Evolutionary conservation across 92 coral and sea anemone species (phyloP).

Genomic region (Actinostola sp.): DNA sequence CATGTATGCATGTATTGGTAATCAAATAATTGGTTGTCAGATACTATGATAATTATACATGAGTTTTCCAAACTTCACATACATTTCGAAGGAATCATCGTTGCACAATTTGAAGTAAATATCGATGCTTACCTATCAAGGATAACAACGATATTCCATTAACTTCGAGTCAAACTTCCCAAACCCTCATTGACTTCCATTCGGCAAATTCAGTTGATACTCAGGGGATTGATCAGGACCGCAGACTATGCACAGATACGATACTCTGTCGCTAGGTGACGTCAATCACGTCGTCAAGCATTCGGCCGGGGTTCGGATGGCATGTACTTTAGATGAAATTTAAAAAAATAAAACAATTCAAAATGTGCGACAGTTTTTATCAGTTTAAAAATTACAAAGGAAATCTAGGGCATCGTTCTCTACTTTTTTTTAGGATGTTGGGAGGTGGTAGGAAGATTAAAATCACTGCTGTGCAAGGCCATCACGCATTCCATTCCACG

Average conservation of each 20-base stretch:
- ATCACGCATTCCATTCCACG: too few species aligned
- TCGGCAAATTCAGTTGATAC: slow-evolving; percentile 2
- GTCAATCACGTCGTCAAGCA: slow-evolving; percentile 15
- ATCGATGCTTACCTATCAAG: not conserved
- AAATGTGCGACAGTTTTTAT: too few species aligned
- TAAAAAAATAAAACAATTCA: too few species aligned
- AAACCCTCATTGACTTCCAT: not conserved
- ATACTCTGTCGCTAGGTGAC: slow-evolving; percentile 33
- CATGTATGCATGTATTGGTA: not conserved
- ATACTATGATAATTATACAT: too few species aligned
- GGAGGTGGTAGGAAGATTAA: too few species aligned
- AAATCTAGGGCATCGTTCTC: too few species aligned
- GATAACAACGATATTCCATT: not conserved
- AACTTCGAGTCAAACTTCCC: not conserved
- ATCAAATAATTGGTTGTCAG: not conserved
- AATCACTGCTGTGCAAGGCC: too few species aligned
- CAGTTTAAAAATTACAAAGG: too few species aligned
- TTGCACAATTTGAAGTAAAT: not conserved
- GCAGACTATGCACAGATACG: slow-evolving; percentile 11
- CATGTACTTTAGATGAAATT: not conserved
- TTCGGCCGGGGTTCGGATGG: not conserved
- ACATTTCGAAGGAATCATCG: not conserved
- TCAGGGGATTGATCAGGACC: slow-evolving; percentile 26
- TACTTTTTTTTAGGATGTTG: too few species aligned
- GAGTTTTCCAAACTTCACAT: too few species aligned